Evolutionary conservation across 2,888 invertebrate genomes (phyloP), one percentile per base, ranked within the genome.

Genomic region (Ochlodes sylvanus): DNA sequence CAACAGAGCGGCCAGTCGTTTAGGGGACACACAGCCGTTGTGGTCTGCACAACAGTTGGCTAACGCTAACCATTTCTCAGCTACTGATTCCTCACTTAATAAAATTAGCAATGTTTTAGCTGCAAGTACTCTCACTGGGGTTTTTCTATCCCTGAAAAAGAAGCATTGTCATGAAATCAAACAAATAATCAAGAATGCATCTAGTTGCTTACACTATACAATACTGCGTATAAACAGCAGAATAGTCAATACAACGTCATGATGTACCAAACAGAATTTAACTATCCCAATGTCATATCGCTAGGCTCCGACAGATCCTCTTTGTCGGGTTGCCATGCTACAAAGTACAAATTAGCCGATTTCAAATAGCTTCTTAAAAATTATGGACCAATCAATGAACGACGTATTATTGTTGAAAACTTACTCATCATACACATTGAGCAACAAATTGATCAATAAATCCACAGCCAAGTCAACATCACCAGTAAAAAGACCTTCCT

Each of bases 31-130:
- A 74, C 96, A 96, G 44, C 96, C 95, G 79, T 97, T 97, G 78
- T 97, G 96, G 83, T 97, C 96, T 1, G 96, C 95, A 77, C 96
- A 94, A 76, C 96, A 95, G 76, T 94, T 94, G 79, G 96, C 96
- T 58, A 97, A 88, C 61, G 95, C 96, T 70, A 94, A 92, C 90
- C 94, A 94, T 74, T 95, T 91, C 70, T 96, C 96, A 58, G 94
- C 86, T 12, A 96, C 89, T 19, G 94, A 93, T 54, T 95, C 95
- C 73, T 94, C 94, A 76, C 96, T 95, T 67, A 97, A 88, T 7
- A 96, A 83, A 57, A 95, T 95, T 61, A 97, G 87, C 0, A 95
- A 90, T 0, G 96, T 93, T 88, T 97, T 97, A 0, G 95, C 94
- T 68, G 96, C 95, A 65, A 96, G 84, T 0, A 96, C 96, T 78